Evolutionary conservation across 1,140 invertebrate species (phyloP).

Genomic region (Philopotamus ludificatus): DNA sequence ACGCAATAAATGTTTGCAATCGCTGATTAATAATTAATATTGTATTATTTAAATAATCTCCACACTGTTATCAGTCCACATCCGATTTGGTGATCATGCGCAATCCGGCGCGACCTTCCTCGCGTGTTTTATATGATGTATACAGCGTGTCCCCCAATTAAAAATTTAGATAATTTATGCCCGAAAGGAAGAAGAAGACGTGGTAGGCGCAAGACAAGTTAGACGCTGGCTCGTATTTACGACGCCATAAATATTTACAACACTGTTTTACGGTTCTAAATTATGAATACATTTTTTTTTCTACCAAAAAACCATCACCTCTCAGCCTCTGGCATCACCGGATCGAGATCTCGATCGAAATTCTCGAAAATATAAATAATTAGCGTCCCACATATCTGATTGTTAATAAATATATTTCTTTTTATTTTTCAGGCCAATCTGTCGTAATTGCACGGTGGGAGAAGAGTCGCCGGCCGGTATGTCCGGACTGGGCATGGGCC

Average conservation of each 20-base stretch:
- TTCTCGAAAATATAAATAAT: not conserved
- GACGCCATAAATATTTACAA: slow-evolving; percentile 22
- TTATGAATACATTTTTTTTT: slow-evolving; percentile 19
- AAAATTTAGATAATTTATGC: not conserved
- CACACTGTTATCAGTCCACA: not conserved
- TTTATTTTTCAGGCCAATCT: slow-evolving; percentile 60
- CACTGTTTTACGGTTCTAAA: slow-evolving; percentile 10
- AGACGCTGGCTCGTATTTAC: slow-evolving; percentile 15
- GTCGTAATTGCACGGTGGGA: slow-evolving; percentile 57
- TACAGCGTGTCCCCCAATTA: no score
- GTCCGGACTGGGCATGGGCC: slow-evolving; percentile 19
- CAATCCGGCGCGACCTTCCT: not conserved
- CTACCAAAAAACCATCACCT: no score
- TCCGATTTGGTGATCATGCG: not conserved
- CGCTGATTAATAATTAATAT: no score
- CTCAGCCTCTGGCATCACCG: not conserved
- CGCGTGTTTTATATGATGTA: no score
- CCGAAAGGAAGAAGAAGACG: not conserved
- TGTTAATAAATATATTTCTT: slow-evolving; percentile 23
- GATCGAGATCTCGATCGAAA: not conserved
- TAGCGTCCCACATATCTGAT: not conserved
- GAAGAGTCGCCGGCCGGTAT: slow-evolving; percentile 43
- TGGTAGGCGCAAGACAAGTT: no score
- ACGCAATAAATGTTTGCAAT: no score
- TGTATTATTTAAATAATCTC: no score